phyloP scores from a whole-genome alignment of 2,113 vertebrate genomes.

The Anser cygnoides region DNA sequence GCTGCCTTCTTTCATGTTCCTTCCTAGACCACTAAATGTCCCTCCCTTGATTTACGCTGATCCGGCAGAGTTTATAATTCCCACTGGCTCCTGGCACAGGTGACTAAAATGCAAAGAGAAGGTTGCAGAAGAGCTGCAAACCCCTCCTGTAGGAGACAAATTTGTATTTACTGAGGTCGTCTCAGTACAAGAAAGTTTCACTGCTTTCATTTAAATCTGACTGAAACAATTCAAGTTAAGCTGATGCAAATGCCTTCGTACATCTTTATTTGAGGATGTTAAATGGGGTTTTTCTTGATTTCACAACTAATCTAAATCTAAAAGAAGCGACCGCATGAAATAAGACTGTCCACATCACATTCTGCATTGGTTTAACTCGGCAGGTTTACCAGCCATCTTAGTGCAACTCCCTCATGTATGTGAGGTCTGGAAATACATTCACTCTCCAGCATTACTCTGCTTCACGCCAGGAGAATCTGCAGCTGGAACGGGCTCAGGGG shows the following conservation, averaged over 20 bases:
- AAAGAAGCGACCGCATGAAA: constrained; percentile 24
- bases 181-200: constrained; percentile 16
- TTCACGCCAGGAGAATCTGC: constrained; percentile 23
- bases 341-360: constrained; percentile 8
- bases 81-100: not conserved
- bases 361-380: constrained; percentile 34
- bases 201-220: not conserved
- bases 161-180: constrained; percentile 29
- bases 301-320: constrained; percentile 43
- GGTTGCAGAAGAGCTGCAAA: not conserved
- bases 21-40: not conserved
- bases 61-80: not conserved
- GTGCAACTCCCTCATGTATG: constrained; percentile 24
- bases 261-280: constrained; percentile 55
- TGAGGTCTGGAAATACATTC: constrained; percentile 41
- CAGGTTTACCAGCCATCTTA: constrained; percentile 32
- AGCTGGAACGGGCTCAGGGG: constrained; percentile 36
- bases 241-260: constrained; percentile 11
- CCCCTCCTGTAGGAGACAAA: not conserved
- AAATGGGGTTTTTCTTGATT: constrained; percentile 37
- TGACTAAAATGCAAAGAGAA: not conserved
- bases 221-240: constrained; percentile 56
- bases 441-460: not conserved
- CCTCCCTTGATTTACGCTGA: not conserved
- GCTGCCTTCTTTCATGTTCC: not conserved